Evolutionary conservation across 2,888 invertebrate species (phyloP).

Genomic region (Augiades crinisus): DNA sequence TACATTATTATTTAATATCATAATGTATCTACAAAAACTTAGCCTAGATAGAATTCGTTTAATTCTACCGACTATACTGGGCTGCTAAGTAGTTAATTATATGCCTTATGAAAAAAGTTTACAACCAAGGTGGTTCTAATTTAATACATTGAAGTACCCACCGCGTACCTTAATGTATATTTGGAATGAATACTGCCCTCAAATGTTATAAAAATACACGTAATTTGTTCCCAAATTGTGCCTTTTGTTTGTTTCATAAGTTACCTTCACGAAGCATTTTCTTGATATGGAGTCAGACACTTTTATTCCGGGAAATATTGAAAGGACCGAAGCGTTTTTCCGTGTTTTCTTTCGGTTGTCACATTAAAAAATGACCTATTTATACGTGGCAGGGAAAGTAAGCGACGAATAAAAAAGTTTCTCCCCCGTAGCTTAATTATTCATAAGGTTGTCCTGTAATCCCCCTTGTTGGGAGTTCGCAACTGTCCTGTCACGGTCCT

Average conservation of each 20-base stretch:
- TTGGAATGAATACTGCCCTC: too few species aligned
- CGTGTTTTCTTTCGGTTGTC: constrained; percentile 48
- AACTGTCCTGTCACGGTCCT: constrained; percentile 60
- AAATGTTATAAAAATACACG: constrained; percentile 6
- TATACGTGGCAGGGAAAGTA: constrained; percentile 40
- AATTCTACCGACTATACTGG: too few species aligned
- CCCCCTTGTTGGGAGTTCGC: constrained; percentile 55
- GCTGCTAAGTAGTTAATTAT: too few species aligned
- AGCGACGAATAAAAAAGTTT: constrained; percentile 57
- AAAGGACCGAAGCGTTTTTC: constrained; percentile 48
- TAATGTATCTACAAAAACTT: too few species aligned
- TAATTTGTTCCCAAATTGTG: too few species aligned
- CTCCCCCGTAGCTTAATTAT: constrained; percentile 68
- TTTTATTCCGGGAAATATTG: constrained; percentile 17
- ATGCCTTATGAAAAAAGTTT: too few species aligned
- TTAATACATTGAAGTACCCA: too few species aligned
- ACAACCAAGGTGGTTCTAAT: too few species aligned
- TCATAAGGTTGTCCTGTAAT: constrained; percentile 70
- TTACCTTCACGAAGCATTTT: constrained; percentile 15
- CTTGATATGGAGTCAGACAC: constrained; percentile 14
- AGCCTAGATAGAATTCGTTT: too few species aligned
- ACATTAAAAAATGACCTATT: constrained; percentile 53
- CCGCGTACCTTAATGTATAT: too few species aligned
- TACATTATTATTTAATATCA: too few species aligned
- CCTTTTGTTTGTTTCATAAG: too few species aligned